Conservation (phyloP, 2,888 invertebrate species). For the Deroplatys truncata region DNA sequence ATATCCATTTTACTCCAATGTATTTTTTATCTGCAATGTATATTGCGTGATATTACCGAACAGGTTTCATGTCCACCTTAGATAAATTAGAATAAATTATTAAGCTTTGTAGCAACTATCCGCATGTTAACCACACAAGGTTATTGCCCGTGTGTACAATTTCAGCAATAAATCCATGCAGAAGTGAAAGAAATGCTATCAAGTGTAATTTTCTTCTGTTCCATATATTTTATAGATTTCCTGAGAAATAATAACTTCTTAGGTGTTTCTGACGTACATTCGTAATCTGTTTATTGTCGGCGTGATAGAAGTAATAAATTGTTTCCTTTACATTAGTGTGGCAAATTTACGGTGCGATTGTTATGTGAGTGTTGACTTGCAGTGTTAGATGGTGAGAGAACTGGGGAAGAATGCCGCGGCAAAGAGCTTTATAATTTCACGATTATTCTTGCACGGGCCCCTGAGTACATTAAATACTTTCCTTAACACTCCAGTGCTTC, state of each 20-base stretch:
- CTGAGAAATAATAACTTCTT: background rate
- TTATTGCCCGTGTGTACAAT: background rate
- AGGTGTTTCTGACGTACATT: background rate
- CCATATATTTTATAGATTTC: background rate
- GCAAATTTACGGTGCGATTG: background rate
- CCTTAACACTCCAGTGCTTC: background rate
- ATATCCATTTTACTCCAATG: too few species aligned
- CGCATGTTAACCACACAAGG: too few species aligned
- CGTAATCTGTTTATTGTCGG: background rate
- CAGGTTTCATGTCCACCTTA: too few species aligned
- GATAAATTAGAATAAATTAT: too few species aligned
- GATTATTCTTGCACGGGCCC: constrained; percentile 7
- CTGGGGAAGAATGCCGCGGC: background rate
- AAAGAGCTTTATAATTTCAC: background rate
- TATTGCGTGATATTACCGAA: too few species aligned
- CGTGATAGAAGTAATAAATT: background rate
- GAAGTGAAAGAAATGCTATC: background rate
- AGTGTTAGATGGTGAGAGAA: background rate
- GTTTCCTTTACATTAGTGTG: background rate
- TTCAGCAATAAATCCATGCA: background rate
- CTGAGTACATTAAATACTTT: background rate
- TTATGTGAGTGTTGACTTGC: background rate
- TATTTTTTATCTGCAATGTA: too few species aligned
- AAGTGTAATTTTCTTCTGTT: background rate
- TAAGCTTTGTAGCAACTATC: too few species aligned